Percentiles rank a stretch among this genome's conserved stretches.
These are phyloP conservation scores for Mercenaria mercenaria DNA, from an alignment of 1,140 invertebrate species.

Conservation along the genomic window DNA sequence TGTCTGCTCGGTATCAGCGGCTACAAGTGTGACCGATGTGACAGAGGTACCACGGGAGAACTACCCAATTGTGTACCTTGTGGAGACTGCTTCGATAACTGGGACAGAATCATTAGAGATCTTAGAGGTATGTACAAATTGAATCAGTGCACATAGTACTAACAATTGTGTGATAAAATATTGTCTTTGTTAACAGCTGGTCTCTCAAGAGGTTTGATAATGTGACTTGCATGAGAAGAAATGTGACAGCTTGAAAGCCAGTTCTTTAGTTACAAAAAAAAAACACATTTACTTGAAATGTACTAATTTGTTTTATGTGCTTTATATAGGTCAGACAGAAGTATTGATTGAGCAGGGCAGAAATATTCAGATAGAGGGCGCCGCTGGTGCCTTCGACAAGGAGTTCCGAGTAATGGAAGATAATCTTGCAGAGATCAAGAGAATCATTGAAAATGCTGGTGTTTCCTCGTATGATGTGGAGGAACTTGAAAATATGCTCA, in stretches of 20 bases:
- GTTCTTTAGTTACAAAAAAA: no score
- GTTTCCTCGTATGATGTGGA: slow-evolving; percentile 92
- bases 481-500: slow-evolving; percentile 88
- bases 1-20: slow-evolving; percentile 97
- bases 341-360: slow-evolving; percentile 93
- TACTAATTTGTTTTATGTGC: no score
- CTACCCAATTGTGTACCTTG: slow-evolving; percentile 97
- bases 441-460: slow-evolving; percentile 91
- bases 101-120: slow-evolving; percentile 95
- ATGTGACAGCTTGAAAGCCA: no score
- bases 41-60: slow-evolving; percentile 95
- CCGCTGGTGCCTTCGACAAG: slow-evolving; percentile 96
- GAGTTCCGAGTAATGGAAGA: slow-evolving; percentile 97
- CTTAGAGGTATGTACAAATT: slow-evolving; percentile 87
- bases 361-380: slow-evolving; percentile 96
- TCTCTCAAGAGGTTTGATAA: no score
- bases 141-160: no score
- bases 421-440: slow-evolving; percentile 92
- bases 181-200: no score
- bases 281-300: no score
- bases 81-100: slow-evolving; percentile 99
- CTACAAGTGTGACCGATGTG: slow-evolving; percentile 97
- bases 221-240: no score
- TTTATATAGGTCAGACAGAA: slow-evolving; percentile 86
- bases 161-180: background rate